Evolutionary conservation across 2,888 invertebrate genomes (phyloP), one percentile per base, ranked within the genome.

Genomic region (Hipparchia sbordonii): DNA sequence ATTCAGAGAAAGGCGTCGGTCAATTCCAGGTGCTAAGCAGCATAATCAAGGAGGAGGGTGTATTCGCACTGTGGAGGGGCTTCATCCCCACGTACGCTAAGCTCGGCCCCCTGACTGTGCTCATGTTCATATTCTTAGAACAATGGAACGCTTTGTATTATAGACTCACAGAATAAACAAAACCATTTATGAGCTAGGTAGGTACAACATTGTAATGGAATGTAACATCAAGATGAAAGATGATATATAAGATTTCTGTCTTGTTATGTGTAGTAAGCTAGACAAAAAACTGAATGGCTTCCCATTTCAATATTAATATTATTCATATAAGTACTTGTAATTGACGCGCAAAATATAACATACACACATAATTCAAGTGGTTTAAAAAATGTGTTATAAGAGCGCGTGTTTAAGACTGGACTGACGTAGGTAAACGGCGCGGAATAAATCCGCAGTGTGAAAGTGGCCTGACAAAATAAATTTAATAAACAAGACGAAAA

Each of bases 51-150:
- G 96, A 97, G 70, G 99, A 99, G 92, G 99, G 99, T 0, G 84
- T 98, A 1, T 96, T 99, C 80, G 96, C 98, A 0, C 89, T 99
- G 48, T 99, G 99, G 99, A 98, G 98, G 90, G 99, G 99, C 13
- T 98, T 99, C 89, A 96, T 98, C 6, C 99, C 99, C 0, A 99
- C 99, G 84, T 99, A 97, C 87, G 97, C 97, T 77, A 96, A 99
- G 74, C 92, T 99, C 67, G 99, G 99, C 46, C 99, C 99, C 0
- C 99, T 99, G 88, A 99, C 99, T 0, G 98, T 99, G 2, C 91
- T 99, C 33, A 98, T 98, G 0, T 99, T 99, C 86, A 97, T 99
- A 79, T 97, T 99, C 93, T 93, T 99, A 76, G 99, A 99, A 87
- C 98, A 99, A 92, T 94, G 99, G 91, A 98, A 98, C 82, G 89